Evolutionary conservation across 2,113 vertebrate genomes (phyloP).

Genomic region (Gulo gulo): DNA sequence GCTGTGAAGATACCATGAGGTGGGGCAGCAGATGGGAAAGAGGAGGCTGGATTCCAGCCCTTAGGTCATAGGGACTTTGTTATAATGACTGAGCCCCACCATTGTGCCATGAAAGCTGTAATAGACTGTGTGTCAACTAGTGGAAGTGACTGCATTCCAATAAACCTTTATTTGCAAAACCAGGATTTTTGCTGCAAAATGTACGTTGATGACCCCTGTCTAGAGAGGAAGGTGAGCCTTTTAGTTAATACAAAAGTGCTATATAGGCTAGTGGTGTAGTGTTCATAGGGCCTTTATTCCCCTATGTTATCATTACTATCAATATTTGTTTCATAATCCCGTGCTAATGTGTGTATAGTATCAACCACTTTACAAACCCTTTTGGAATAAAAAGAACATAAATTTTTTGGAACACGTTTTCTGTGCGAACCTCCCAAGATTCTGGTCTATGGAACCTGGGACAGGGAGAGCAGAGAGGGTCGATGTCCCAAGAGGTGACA

Average conservation of each 20-base stretch:
- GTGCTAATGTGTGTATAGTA: neutral
- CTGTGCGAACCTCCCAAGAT: too few relatives aligned
- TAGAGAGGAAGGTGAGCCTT: neutral
- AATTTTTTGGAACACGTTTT: neutral
- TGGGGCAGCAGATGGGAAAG: neutral
- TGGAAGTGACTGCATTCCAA: neutral
- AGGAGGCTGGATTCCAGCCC: neutral
- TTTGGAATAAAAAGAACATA: neutral
- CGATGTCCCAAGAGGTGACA: accelerated
- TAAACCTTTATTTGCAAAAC: neutral
- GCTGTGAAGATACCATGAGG: neutral
- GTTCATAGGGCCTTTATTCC: too few relatives aligned
- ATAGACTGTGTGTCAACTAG: accelerated
- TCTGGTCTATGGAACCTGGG: too few relatives aligned
- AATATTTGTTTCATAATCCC: neutral
- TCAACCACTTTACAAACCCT: neutral
- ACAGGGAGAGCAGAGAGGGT: neutral
- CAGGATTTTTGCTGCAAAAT: neutral
- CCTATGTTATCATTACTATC: neutral
- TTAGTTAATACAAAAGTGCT: neutral
- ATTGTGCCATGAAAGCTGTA: neutral
- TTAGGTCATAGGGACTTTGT: neutral
- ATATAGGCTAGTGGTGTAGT: neutral
- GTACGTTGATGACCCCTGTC: neutral
- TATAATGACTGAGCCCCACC: neutral